Conservation (phyloP, 2,113 vertebrate species). For the Meles meles region DNA sequence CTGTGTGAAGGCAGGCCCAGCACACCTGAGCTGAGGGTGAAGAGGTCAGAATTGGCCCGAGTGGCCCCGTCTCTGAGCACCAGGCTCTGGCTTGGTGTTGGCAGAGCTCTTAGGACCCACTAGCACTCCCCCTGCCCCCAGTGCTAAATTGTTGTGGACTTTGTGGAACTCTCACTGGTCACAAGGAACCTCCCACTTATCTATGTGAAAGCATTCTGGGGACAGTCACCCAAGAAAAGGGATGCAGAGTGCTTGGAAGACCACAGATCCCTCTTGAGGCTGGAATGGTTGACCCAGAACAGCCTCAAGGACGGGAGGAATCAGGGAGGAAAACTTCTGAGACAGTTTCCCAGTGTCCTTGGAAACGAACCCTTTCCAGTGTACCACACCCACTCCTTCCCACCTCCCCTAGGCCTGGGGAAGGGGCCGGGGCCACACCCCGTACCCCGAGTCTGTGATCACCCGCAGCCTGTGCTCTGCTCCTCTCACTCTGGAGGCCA, state of each 20-base stretch:
- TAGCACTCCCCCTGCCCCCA: no score
- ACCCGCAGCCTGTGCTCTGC: accelerated
- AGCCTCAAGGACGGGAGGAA: accelerated
- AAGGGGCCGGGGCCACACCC: accelerated
- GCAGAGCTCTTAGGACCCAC: neutral
- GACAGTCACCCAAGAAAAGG: neutral
- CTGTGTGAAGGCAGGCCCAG: neutral
- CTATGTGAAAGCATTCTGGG: no score
- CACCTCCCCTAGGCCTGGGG: neutral
- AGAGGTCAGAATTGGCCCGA: neutral
- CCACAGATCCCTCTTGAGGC: no score
- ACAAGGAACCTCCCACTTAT: neutral
- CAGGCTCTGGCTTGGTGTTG: accelerated
- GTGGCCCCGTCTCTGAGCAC: neutral
- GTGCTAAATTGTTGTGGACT: neutral
- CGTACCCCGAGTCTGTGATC: accelerated
- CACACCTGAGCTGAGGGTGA: neutral
- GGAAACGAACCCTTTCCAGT: no score
- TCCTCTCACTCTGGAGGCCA: neutral
- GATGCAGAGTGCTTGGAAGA: neutral
- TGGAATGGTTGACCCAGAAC: neutral
- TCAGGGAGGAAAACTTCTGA: accelerated
- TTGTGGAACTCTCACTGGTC: neutral
- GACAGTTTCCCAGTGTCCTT: accelerated
- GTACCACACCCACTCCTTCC: no score